These are phyloP conservation scores for Copidosoma aretas DNA, from an alignment of 2,888 invertebrate species.

Conservation along the genomic window DNA sequence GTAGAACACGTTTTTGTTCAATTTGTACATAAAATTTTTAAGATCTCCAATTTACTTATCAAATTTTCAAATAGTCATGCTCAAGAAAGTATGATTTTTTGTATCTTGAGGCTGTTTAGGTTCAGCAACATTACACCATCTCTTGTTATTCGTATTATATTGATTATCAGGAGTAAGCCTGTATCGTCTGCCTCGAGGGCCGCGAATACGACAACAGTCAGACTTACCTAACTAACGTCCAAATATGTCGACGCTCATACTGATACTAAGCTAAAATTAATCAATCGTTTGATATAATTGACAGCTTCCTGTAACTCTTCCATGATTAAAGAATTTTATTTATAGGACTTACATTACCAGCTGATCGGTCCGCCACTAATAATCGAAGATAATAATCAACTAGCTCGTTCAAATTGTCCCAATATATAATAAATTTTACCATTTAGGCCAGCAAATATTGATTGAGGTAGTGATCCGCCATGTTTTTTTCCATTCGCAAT, in stretches of 20 bases:
- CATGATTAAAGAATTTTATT: constrained; percentile 9
- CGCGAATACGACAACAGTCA: not conserved
- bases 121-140: no score
- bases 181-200: not conserved
- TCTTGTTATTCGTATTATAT: constrained; percentile 10
- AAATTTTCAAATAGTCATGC: no score
- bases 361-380: not conserved
- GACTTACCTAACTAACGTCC: not conserved
- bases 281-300: not conserved
- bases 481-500: not conserved
- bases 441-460: not conserved
- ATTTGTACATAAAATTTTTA: no score
- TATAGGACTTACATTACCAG: not conserved
- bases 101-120: no score
- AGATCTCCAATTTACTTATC: no score
- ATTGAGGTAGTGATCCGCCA: not conserved
- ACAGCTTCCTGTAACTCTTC: not conserved
- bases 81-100: no score
- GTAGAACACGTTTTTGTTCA: no score
- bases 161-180: no score
- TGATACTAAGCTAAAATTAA: not conserved
- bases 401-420: not conserved
- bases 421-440: not conserved
- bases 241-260: not conserved
- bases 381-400: not conserved